A percentile compares a stretch with the other conserved stretches of the same genome.
Conservation (phyloP, 2,888 invertebrate species). For the Hirtodrosophila confusa region DNA sequence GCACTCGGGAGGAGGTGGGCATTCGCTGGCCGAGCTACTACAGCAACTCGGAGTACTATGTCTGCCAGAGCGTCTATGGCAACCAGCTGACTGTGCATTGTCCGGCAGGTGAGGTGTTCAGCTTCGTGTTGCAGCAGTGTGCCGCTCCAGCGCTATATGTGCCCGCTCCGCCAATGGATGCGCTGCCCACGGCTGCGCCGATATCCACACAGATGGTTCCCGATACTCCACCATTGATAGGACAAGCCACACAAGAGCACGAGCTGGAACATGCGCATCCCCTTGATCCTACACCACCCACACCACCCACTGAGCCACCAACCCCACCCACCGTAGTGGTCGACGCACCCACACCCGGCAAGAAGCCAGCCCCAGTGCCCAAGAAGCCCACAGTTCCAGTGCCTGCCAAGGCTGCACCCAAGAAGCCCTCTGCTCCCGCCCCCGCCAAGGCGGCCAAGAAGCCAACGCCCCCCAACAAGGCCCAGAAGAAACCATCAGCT, state of each 20-base stretch:
- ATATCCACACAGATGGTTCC: conserved; percentile 37
- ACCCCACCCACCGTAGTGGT: conserved; percentile 51
- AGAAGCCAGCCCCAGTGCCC: conserved; percentile 60
- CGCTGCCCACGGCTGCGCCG: conserved; percentile 73
- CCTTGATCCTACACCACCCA: conserved; percentile 51
- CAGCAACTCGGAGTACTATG: conserved; percentile 77
- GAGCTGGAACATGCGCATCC: conserved; percentile 25
- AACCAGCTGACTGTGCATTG: conserved; percentile 70
- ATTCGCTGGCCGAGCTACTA: conserved; percentile 83
- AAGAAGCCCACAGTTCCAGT: conserved; percentile 52
- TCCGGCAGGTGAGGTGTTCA: conserved; percentile 78
- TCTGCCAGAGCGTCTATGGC: conserved; percentile 72
- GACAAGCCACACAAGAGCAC: background rate
- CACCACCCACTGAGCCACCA: conserved; percentile 52
- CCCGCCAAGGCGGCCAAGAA: conserved; percentile 57
- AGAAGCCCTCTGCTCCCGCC: conserved; percentile 52
- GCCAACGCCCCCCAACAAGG: conserved; percentile 60
- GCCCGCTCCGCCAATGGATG: conserved; percentile 75
- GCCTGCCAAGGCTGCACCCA: conserved; percentile 51
- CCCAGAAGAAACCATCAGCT: conserved; percentile 59
- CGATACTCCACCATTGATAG: conserved; percentile 46
- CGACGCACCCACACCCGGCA: conserved; percentile 48
- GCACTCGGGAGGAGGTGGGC: conserved; percentile 75
- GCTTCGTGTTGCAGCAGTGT: conserved; percentile 81
- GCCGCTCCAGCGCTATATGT: conserved; percentile 71